Conservation (phyloP, 2,113 vertebrate species). For the Bettongia penicillata region DNA sequence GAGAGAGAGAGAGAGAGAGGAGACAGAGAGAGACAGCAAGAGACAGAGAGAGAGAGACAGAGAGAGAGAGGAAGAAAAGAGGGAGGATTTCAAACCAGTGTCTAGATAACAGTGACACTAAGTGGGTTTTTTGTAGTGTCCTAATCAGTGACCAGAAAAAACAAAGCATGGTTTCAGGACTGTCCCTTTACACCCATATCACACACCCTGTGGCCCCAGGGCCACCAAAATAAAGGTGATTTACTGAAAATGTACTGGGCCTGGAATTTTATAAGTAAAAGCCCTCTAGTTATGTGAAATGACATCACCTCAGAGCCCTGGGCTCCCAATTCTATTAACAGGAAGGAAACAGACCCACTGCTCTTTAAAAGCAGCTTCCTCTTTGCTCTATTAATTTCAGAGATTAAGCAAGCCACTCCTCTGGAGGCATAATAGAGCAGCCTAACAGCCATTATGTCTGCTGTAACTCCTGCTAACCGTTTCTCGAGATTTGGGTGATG, state of each 20-base stretch:
- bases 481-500: constrained; percentile 62
- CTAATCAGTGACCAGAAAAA: constrained; percentile 10
- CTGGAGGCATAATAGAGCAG: constrained; percentile 81
- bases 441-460: constrained; percentile 83
- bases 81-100: constrained; percentile 46
- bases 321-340: constrained; percentile 80
- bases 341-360: constrained; percentile 85
- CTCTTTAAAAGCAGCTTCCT: constrained; percentile 84
- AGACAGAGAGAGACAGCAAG: not conserved
- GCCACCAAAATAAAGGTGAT: constrained; percentile 58
- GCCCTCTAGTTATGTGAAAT: constrained; percentile 84
- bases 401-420: constrained; percentile 87
- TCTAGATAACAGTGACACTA: constrained; percentile 13
- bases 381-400: constrained; percentile 87
- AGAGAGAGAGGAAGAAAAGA: not conserved
- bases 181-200: constrained; percentile 15
- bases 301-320: constrained; percentile 80
- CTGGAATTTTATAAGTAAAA: constrained; percentile 77
- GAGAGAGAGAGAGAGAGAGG: not conserved
- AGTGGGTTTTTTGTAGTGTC: constrained; percentile 48
- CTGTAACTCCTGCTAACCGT: constrained; percentile 57
- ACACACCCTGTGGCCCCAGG: constrained; percentile 1
- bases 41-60: not conserved
- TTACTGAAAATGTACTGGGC: constrained; percentile 79
- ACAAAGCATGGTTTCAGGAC: constrained; percentile 45